Evolutionary conservation across 2,888 invertebrate species (phyloP), one percentile per base, ranked within the genome.

Genomic region (Netelia virgata): DNA sequence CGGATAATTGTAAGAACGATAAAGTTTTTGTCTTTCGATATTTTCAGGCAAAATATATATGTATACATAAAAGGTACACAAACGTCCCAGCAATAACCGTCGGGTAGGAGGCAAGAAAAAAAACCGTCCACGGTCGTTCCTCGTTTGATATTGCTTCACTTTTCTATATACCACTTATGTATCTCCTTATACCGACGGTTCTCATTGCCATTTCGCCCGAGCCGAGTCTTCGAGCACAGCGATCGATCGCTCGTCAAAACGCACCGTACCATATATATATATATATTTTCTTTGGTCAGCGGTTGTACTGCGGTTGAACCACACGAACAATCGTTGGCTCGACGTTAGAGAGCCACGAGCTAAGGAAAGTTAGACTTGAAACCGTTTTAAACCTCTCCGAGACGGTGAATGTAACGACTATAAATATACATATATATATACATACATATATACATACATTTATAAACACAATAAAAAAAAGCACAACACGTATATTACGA

Each of bases 161-260:
- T 64, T 73, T 57, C 66, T 61, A 11, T 59, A 28, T 28, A n/a
- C 14, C 36, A 36, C n/a, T 53, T 53, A 14, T 63, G 23, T 72
- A 50, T 41, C n/a, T 20, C 18, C 66, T 47, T 74, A 14, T 18
- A 18, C 16, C 6, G 50, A 16, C 28, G 11, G 50, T 53, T 43
- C n/a, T 61, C 36, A 64, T 61, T 55, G 28, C 50, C 18, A 14
- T 75, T 69, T 36, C 14, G 16, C 6, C 43, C 28, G 16, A 18
- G 18, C 57, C 55, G 18, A 28, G 36, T 61, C 10, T 57, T 53
- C 28, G 63, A n/a, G 70, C 16, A 57, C 55, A 53, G 5, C 18
- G 77, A 72, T 69, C 73, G 83, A 85, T 82, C 75, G 80, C 70
- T 83, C 73, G 76, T 82, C 64, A 63, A 69, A 80, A 61, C 64